phyloP scores from a whole-genome alignment of 2,113 vertebrate species.

The Motacilla tschutschensis region DNA sequence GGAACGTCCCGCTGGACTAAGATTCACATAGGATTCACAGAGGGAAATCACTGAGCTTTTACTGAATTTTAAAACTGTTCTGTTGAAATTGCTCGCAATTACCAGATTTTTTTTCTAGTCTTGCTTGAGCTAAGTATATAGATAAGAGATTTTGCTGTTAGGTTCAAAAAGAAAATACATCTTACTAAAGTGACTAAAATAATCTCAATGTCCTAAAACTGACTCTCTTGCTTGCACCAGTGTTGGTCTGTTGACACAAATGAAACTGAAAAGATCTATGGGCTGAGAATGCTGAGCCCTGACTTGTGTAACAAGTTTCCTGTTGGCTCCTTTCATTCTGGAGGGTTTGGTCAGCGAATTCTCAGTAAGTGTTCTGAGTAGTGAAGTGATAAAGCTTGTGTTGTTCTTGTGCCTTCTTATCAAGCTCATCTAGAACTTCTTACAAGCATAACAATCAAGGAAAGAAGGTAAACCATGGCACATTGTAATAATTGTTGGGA shows the following conservation, averaged over 20 bases:
- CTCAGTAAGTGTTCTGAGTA: not conserved
- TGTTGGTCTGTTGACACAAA: not conserved
- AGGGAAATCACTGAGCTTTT: not conserved
- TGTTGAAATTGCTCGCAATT: not conserved
- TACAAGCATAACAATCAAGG: not conserved
- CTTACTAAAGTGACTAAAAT: not conserved
- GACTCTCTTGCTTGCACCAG: not conserved
- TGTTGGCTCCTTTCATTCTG: not conserved
- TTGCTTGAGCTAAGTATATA: not conserved
- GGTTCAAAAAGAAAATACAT: not conserved
- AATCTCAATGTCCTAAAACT: not conserved
- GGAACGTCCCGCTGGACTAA: not conserved
- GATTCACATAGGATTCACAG: not conserved
- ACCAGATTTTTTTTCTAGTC: not conserved
- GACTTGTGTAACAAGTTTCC: not conserved
- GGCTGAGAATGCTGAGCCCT: not conserved
- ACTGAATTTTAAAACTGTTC: not conserved
- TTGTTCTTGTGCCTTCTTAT: not conserved
- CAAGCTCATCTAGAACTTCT: not conserved
- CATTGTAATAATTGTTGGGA: not conserved
- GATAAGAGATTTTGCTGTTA: not conserved
- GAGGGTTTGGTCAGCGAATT: not conserved
- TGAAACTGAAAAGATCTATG: not conserved
- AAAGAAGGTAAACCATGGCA: not conserved
- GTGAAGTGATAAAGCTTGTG: not conserved